These are phyloP conservation scores for Ceratotherium simum DNA, from an alignment of 2,113 vertebrate genomes.

Conservation along the genomic window DNA sequence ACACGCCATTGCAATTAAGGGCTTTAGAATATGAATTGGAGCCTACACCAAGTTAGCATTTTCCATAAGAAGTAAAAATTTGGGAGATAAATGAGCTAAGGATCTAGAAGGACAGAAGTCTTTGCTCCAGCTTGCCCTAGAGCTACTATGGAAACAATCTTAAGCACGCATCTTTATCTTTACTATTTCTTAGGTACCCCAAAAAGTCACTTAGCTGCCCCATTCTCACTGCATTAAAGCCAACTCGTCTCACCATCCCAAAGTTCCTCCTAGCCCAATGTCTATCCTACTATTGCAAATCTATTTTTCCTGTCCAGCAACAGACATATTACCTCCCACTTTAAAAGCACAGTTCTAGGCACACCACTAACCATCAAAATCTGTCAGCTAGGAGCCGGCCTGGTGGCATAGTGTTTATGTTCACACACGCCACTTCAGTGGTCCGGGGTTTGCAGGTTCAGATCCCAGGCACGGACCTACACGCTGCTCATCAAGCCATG, in stretches of 20 bases:
- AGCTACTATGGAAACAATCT: background rate
- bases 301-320: background rate
- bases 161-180: background rate
- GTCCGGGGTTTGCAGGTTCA: too few species aligned
- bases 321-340: background rate
- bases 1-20: conserved; percentile 57
- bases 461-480: too few species aligned
- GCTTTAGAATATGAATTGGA: conserved; percentile 49
- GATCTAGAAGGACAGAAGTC: background rate
- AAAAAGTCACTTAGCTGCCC: background rate
- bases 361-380: background rate
- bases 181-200: background rate
- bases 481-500: too few species aligned
- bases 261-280: background rate
- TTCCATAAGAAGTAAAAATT: conserved; percentile 40
- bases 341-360: background rate
- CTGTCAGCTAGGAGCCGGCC: background rate
- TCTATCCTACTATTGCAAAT: background rate
- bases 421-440: too few species aligned
- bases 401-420: too few species aligned
- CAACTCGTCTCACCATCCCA: background rate
- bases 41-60: conserved; percentile 37
- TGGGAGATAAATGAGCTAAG: background rate
- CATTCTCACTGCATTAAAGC: background rate
- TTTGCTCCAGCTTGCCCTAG: background rate